These are phyloP conservation scores for Oryzias sinensis DNA, from an alignment of 2,797 vertebrate genomes.

Conservation along the genomic window DNA sequence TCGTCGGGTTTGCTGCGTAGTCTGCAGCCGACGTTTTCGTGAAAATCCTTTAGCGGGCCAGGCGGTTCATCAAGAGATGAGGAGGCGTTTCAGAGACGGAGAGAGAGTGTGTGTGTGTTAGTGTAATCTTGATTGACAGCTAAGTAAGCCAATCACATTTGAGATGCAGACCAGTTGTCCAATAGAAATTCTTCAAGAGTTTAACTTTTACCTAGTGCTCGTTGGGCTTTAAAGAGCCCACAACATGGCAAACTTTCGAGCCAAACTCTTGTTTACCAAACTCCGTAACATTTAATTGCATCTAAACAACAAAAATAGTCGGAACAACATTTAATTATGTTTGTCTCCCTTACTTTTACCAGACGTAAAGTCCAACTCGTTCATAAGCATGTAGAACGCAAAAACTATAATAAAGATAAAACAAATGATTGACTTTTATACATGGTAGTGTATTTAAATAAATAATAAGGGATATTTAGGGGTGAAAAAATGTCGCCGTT, in stretches of 20 bases:
- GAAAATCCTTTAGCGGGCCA: constrained; percentile 55
- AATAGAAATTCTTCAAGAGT: constrained; percentile 50
- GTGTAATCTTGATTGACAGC: constrained; percentile 43
- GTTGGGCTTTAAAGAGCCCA: constrained; percentile 71
- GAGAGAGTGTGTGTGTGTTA: neutral
- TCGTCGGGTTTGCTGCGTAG: constrained; percentile 32
- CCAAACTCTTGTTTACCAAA: constrained; percentile 6
- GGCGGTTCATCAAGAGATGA: constrained; percentile 35
- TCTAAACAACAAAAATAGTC: too few relatives aligned
- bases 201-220: constrained; percentile 42
- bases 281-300: too few relatives aligned
- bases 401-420: too few relatives aligned
- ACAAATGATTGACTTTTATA: too few relatives aligned
- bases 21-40: constrained; percentile 61
- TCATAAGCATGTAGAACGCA: too few relatives aligned
- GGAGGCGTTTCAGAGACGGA: constrained; percentile 27
- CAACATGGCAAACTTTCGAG: constrained; percentile 26
- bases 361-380: neutral
- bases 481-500: too few relatives aligned
- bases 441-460: too few relatives aligned
- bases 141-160: constrained; percentile 48
- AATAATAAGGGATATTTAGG: too few relatives aligned
- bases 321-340: too few relatives aligned
- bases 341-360: neutral
- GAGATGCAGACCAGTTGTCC: constrained; percentile 29